phyloP scores from a whole-genome alignment of 2,113 vertebrate genomes.

The Calyptomena viridis region DNA sequence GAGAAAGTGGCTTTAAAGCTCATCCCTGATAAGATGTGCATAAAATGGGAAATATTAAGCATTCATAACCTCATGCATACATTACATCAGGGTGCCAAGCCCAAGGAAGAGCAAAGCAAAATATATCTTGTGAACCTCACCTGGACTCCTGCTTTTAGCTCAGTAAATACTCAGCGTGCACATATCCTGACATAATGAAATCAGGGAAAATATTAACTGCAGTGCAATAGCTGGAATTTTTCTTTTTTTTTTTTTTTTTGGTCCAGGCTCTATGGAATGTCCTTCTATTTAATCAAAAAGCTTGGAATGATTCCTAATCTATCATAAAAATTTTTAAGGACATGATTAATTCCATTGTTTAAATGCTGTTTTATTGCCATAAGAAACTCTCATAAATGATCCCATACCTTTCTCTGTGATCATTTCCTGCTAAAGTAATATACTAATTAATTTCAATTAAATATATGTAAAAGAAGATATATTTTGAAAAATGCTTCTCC shows the following conservation, averaged over 20 bases:
- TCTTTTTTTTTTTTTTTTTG: neutral
- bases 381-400: constrained; percentile 77
- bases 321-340: constrained; percentile 67
- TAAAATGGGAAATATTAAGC: constrained; percentile 26
- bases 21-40: constrained; percentile 4
- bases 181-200: constrained; percentile 40
- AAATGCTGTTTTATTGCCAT: constrained; percentile 74
- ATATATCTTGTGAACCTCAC: constrained; percentile 10
- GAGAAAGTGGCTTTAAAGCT: constrained; percentile 51
- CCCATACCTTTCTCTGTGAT: constrained; percentile 65
- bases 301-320: constrained; percentile 65
- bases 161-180: constrained; percentile 52
- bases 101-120: constrained; percentile 19
- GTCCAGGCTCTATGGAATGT: constrained; percentile 13
- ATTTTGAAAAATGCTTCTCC: constrained; percentile 79
- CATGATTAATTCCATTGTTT: constrained; percentile 77
- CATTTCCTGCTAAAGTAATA: constrained; percentile 77
- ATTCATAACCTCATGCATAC: neutral
- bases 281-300: constrained; percentile 70
- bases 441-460: constrained; percentile 85
- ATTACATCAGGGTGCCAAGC: neutral
- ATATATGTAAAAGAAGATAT: constrained; percentile 82
- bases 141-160: constrained; percentile 37
- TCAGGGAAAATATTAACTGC: constrained; percentile 23
- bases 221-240: neutral